These are phyloP conservation scores for Fistularia tabacaria DNA, from an alignment of 2,797 vertebrate genomes.

Conservation along the genomic window DNA sequence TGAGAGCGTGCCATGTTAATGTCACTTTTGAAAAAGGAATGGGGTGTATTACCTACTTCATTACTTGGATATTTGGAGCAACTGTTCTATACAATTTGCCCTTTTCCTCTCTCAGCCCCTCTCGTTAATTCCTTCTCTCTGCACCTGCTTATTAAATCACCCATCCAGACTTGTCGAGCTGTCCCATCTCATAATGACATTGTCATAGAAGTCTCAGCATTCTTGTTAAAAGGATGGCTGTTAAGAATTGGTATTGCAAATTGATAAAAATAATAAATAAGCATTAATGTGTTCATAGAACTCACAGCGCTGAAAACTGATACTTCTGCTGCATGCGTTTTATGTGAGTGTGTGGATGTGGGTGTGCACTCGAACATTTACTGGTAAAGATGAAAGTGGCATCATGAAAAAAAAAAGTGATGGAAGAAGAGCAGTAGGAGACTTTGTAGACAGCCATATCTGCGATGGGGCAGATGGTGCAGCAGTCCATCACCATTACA, in stretches of 20 bases:
- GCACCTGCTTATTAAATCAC: constrained; percentile 41
- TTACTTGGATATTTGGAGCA: constrained; percentile 35
- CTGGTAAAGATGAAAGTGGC: constrained; percentile 9
- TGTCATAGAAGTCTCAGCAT: constrained; percentile 10
- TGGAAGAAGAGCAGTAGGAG: constrained; percentile 2
- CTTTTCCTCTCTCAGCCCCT: constrained; percentile 10
- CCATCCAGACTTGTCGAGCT: constrained; percentile 17
- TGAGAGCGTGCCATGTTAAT: constrained; percentile 35
- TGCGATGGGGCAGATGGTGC: constrained; percentile 15
- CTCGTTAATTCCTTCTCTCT: constrained; percentile 25
- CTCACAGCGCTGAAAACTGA: constrained; percentile 15
- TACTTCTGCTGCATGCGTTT: not conserved
- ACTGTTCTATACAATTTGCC: constrained; percentile 2
- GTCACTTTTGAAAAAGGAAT: constrained; percentile 36
- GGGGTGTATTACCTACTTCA: constrained; percentile 44
- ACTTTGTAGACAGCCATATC: constrained; percentile 11
- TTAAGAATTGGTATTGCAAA: constrained; percentile 5
- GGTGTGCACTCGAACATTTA: constrained; percentile 5
- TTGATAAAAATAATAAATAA: constrained; percentile 8
- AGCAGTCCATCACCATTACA: not conserved
- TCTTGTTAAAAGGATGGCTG: constrained; percentile 4
- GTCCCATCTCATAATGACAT: constrained; percentile 32
- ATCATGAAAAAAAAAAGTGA: constrained; percentile 1
- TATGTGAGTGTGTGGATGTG: not conserved
- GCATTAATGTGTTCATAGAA: constrained; percentile 41